phyloP scores from a whole-genome alignment of 2,113 vertebrate species.

The Phalacrocorax brasilianus region DNA sequence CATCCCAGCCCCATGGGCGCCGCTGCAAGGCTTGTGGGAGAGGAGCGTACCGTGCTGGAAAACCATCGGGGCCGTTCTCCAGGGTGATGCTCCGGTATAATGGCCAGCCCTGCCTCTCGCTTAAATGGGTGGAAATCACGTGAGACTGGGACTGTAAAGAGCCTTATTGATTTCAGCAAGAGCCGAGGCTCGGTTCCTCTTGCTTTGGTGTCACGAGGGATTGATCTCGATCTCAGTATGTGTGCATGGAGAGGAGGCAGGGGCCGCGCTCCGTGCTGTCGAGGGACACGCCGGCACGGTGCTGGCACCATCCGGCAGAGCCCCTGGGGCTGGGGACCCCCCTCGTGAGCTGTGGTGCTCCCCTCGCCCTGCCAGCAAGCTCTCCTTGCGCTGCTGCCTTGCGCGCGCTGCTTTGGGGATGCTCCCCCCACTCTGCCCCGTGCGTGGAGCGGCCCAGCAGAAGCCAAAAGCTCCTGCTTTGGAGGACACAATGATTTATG shows the following conservation, averaged over 20 bases:
- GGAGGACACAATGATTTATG: neutral
- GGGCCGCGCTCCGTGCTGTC: neutral
- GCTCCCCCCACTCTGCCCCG: neutral
- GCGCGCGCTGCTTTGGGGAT: rapidly evolving
- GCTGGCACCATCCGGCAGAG: neutral
- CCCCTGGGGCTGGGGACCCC: neutral
- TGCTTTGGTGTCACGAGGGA: neutral
- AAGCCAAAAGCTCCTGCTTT: neutral
- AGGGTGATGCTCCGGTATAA: rapidly evolving
- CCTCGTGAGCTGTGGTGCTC: rapidly evolving
- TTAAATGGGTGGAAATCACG: rapidly evolving
- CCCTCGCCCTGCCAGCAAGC: neutral
- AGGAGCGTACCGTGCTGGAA: neutral
- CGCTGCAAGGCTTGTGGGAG: neutral
- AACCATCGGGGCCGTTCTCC: rapidly evolving
- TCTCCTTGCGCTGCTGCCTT: neutral
- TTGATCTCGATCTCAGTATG: rapidly evolving
- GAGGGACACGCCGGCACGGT: rapidly evolving
- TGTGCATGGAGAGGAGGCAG: neutral
- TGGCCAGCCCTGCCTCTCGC: neutral
- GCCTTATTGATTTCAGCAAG: neutral
- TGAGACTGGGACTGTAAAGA: neutral
- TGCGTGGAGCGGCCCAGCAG: neutral
- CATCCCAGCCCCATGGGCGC: neutral
- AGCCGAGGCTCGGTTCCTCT: neutral